phyloP scores from a whole-genome alignment of 2,113 vertebrate genomes.

The Carassius gibelio region DNA sequence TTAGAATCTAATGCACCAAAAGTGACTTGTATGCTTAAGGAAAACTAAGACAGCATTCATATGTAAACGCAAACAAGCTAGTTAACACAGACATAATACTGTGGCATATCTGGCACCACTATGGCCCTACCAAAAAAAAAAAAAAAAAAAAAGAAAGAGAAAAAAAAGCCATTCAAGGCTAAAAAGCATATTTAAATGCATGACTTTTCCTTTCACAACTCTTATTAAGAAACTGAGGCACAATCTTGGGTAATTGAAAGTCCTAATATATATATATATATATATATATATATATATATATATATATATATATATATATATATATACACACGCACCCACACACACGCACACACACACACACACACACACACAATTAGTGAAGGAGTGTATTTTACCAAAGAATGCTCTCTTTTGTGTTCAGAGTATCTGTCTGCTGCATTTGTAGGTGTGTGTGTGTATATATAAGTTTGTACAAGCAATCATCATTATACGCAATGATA shows the following conservation, averaged over 20 bases:
- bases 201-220: constrained; percentile 75
- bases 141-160: constrained; percentile 30
- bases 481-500: constrained; percentile 72
- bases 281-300: constrained; percentile 68
- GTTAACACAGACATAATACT: constrained; percentile 72
- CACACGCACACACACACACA: too few relatives aligned
- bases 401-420: constrained; percentile 17
- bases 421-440: constrained; percentile 40
- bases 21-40: constrained; percentile 76
- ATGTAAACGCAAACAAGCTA: constrained; percentile 76
- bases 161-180: constrained; percentile 65
- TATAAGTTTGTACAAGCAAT: constrained; percentile 62
- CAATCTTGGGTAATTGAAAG: constrained; percentile 72
- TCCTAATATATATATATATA: constrained; percentile 69
- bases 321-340: neutral
- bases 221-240: constrained; percentile 73
- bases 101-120: constrained; percentile 60
- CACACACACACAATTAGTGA: too few relatives aligned
- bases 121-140: constrained; percentile 56
- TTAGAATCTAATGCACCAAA: constrained; percentile 79
- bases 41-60: constrained; percentile 76
- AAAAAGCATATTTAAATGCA: constrained; percentile 85
- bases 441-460: constrained; percentile 54
- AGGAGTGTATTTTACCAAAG: constrained; percentile 45
- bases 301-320: constrained; percentile 67